Conservation (phyloP, 2,797 vertebrate species). For the Clarias laeviceps region DNA sequence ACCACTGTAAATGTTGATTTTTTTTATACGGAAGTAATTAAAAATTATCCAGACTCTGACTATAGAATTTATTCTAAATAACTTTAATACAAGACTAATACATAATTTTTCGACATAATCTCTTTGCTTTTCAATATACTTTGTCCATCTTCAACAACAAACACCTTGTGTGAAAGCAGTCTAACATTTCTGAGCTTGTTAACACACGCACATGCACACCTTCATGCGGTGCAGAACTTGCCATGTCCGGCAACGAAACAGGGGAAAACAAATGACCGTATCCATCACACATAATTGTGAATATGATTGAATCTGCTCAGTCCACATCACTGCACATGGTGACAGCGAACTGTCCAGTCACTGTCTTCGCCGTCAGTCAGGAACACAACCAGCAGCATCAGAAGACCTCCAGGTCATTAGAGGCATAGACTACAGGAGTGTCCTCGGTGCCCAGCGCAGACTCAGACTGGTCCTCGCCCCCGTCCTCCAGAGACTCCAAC, state of each 20-base stretch:
- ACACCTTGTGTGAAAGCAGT: neutral
- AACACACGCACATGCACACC: neutral
- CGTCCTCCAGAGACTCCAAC: conserved; percentile 87
- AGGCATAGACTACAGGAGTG: conserved; percentile 85
- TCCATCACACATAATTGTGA: neutral
- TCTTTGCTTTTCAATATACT: too few species aligned
- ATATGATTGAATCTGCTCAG: conserved; percentile 9
- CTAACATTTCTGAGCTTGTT: neutral
- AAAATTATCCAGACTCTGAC: too few species aligned
- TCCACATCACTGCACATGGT: neutral
- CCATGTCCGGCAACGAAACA: neutral
- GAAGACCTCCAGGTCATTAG: conserved; percentile 89
- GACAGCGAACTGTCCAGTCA: neutral
- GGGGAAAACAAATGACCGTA: neutral
- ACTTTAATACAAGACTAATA: too few species aligned
- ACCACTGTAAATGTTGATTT: neutral
- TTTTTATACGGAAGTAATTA: too few species aligned
- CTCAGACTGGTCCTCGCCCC: conserved; percentile 76
- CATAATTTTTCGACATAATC: too few species aligned
- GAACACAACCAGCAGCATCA: conserved; percentile 62
- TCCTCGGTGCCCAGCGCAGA: conserved; percentile 83
- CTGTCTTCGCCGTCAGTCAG: neutral
- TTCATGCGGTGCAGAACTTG: neutral
- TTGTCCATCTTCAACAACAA: neutral
- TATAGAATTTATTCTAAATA: too few species aligned